Evolutionary conservation across 23 tunicate species (phyloP).

Genomic region (Diplosoma virens): DNA sequence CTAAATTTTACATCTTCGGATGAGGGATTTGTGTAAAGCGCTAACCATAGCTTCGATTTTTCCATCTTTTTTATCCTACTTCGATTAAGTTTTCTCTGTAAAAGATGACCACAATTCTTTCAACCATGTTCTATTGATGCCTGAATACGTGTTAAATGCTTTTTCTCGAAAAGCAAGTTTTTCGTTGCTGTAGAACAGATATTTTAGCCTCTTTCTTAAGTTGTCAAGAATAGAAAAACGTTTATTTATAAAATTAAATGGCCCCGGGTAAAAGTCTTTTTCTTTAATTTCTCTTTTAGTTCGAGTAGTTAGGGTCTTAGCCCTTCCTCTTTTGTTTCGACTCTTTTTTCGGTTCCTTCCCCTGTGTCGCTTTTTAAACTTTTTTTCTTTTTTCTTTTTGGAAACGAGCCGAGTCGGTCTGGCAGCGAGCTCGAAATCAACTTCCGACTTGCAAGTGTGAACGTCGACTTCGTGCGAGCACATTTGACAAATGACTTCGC

Average conservation of each 20-base stretch:
- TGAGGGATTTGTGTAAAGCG: not conserved
- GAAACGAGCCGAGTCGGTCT: not conserved
- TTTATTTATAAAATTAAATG: not conserved
- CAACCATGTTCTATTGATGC: not conserved
- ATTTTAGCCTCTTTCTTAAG: not conserved
- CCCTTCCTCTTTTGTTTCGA: not conserved
- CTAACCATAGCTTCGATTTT: not conserved
- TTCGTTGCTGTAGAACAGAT: not conserved
- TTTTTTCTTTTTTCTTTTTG: not conserved
- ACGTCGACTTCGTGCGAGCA: conserved; percentile 38
- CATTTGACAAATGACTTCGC: conserved; percentile 53
- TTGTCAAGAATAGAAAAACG: not conserved
- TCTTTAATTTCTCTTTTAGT: not conserved
- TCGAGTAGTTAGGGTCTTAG: too few relatives aligned
- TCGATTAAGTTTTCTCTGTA: not conserved
- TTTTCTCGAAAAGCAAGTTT: not conserved
- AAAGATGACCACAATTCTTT: not conserved
- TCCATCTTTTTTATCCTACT: not conserved
- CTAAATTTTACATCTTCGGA: not conserved
- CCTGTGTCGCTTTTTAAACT: not conserved
- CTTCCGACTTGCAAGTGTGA: conserved; percentile 76
- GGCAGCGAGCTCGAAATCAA: conserved; percentile 3
- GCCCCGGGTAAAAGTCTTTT: not conserved
- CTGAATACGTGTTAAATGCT: not conserved
- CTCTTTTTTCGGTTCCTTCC: not conserved